These are phyloP conservation scores for Spilarctia lutea DNA, from an alignment of 2,888 invertebrate species.

Conservation along the genomic window DNA sequence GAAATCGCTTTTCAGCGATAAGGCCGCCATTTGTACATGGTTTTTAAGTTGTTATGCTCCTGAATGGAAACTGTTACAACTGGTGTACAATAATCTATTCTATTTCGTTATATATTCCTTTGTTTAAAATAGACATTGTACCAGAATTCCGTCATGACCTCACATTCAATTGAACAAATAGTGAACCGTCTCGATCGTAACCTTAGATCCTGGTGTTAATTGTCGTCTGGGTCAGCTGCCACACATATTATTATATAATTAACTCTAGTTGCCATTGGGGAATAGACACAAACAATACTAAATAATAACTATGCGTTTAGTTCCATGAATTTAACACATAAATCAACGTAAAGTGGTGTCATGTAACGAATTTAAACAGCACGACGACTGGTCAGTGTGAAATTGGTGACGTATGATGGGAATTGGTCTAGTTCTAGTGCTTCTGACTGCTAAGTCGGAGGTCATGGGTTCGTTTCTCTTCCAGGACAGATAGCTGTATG, in stretches of 20 bases:
- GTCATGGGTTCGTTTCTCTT: no score
- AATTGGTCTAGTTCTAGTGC: no score
- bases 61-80: no score
- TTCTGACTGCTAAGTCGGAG: no score
- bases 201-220: constrained; percentile 48
- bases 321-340: constrained; percentile 12
- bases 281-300: constrained; percentile 41
- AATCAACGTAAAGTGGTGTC: background rate
- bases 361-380: background rate
- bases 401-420: no score
- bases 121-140: background rate
- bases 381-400: no score
- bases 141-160: background rate
- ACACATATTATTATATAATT: constrained; percentile 53
- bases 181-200: constrained; percentile 32
- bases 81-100: no score
- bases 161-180: constrained; percentile 4
- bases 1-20: no score
- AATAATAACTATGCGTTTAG: constrained; percentile 25
- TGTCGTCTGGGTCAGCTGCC: constrained; percentile 42
- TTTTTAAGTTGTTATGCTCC: no score
- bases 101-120: background rate
- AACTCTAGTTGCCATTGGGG: constrained; percentile 43
- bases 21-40: no score
- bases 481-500: no score